Percentiles rank a stretch among this genome's conserved stretches.
These are phyloP conservation scores for Strongylocentrotus purpuratus DNA, from an alignment of 35 echinoderm and acorn worm genomes.

Conservation along the genomic window DNA sequence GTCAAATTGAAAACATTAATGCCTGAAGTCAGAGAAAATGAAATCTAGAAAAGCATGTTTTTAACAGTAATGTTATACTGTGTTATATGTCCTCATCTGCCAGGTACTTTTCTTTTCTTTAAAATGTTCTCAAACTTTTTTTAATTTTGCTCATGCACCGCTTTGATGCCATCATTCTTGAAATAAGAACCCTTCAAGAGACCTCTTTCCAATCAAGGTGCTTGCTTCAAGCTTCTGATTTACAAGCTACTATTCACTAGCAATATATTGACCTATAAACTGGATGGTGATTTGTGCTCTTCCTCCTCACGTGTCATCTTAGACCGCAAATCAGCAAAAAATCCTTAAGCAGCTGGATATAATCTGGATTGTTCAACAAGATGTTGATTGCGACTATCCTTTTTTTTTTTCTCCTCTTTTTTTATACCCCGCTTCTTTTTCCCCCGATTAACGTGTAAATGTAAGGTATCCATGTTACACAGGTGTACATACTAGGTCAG, in stretches of 20 bases:
- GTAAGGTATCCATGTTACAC: background rate
- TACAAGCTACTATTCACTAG: background rate
- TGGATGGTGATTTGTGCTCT: background rate
- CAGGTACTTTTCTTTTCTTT: too few species aligned
- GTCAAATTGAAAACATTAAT: background rate
- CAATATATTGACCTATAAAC: background rate
- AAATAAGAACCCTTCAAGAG: background rate
- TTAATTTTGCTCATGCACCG: background rate
- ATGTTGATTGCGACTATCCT: background rate
- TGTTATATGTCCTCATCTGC: too few species aligned
- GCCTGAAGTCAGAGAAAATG: background rate
- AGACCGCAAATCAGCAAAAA: background rate
- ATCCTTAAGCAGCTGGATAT: background rate
- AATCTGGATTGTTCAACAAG: background rate
- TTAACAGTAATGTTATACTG: too few species aligned
- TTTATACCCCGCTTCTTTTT: background rate
- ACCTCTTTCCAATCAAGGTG: background rate
- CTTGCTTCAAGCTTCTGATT: background rate
- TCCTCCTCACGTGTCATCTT: background rate
- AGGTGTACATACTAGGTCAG: background rate
- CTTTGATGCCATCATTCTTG: background rate
- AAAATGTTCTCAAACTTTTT: background rate
- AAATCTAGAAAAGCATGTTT: background rate
- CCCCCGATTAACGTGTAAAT: background rate
- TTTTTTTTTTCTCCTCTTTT: constrained; percentile 16